phyloP scores from a whole-genome alignment of 2,113 vertebrate genomes.

The Chaetodon trifascialis region DNA sequence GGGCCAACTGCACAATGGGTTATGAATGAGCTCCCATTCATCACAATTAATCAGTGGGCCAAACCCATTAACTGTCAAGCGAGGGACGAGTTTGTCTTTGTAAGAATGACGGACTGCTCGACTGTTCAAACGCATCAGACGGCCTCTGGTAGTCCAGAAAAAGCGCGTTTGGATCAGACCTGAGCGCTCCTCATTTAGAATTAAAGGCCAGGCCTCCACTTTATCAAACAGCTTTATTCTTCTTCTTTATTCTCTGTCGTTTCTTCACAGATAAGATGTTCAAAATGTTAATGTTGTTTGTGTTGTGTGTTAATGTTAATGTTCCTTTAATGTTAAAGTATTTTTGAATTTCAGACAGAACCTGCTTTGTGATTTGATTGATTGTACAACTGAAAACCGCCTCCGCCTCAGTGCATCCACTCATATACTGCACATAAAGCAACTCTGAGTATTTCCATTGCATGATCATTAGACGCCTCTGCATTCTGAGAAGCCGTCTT shows the following conservation, averaged over 20 bases:
- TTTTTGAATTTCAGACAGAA: not conserved
- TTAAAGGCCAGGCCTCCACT: not conserved
- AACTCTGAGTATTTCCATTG: not conserved
- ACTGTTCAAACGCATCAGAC: constrained; percentile 40
- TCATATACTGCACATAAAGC: not conserved
- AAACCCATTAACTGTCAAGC: constrained; percentile 73
- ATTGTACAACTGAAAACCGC: not conserved
- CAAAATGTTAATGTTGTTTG: too few species aligned
- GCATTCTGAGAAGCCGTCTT: too few species aligned
- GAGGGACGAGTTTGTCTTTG: constrained; percentile 55
- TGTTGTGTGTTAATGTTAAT: too few species aligned
- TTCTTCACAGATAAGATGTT: not conserved
- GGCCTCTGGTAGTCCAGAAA: not conserved
- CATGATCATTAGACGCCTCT: too few species aligned
- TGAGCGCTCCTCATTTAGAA: not conserved
- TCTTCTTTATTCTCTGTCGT: not conserved
- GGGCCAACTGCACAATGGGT: constrained; percentile 60
- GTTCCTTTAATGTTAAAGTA: not conserved
- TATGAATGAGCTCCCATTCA: constrained; percentile 73
- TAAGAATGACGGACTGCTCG: constrained; percentile 65
- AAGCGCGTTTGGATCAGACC: constrained; percentile 1
- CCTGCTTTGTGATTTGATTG: not conserved
- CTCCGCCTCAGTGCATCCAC: not conserved
- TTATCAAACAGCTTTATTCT: not conserved
- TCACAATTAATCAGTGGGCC: constrained; percentile 75